phyloP scores from a whole-genome alignment of 2,888 invertebrate genomes.

The Cryptus armator region DNA sequence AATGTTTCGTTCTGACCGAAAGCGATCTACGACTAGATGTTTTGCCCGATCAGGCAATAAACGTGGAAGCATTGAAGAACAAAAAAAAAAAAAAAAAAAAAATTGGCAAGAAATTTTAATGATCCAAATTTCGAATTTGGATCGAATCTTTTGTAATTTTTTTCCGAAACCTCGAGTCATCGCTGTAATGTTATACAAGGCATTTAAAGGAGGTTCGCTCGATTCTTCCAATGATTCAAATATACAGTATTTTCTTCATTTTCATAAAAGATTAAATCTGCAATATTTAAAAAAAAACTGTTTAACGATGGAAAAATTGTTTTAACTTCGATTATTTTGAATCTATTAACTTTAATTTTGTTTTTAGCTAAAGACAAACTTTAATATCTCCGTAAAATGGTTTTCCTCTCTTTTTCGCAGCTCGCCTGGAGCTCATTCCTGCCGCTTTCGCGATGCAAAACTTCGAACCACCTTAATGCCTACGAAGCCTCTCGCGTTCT shows the following conservation, averaged over 20 bases:
- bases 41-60: slow-evolving; percentile 66
- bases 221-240: neutral
- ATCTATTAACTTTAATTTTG: neutral
- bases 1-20: slow-evolving; percentile 69
- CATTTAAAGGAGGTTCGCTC: slow-evolving; percentile 4
- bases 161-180: neutral
- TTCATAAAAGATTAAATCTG: neutral
- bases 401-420: neutral
- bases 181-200: neutral
- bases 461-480: slow-evolving; percentile 1
- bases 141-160: slow-evolving; percentile 3
- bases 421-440: slow-evolving; percentile 4
- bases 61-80: slow-evolving; percentile 48
- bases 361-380: neutral
- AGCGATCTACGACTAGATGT: slow-evolving; percentile 79
- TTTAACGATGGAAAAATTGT: neutral
- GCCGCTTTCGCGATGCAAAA: neutral
- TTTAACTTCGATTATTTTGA: neutral
- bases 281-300: neutral
- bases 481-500: slow-evolving; percentile 13
- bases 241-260: neutral
- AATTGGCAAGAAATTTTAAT: slow-evolving; percentile 74
- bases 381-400: neutral
- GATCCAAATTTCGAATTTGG: slow-evolving; percentile 36
- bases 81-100: slow-evolving; percentile 47